Conservation (phyloP, 2,797 vertebrate species). For the Apogon talboti region DNA sequence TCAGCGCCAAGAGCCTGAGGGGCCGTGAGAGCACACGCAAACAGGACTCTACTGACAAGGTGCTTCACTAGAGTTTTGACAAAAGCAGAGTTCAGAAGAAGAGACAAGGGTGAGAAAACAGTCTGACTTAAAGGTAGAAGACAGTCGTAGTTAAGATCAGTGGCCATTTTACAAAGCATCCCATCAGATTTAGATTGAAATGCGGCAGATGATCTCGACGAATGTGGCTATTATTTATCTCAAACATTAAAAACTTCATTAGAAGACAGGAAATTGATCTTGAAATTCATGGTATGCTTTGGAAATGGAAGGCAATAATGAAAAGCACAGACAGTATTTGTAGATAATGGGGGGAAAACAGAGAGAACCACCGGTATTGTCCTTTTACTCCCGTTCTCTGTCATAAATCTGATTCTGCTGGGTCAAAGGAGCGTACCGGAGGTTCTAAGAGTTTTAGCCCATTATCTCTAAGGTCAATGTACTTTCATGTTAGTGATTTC, state of each 20-base stretch:
- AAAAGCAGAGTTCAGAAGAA: constrained; percentile 65
- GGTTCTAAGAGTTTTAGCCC: no score
- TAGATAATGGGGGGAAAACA: neutral
- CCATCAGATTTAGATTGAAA: constrained; percentile 1
- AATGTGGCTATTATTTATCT: neutral
- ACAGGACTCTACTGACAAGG: constrained; percentile 97
- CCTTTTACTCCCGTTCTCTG: no score
- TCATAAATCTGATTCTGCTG: no score
- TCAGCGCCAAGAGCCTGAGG: constrained; percentile 97
- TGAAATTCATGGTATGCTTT: constrained; percentile 30
- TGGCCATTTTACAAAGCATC: constrained; percentile 55
- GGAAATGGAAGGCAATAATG: constrained; percentile 28
- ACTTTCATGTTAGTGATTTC: constrained; percentile 26
- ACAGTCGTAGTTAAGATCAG: constrained; percentile 43
- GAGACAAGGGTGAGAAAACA: constrained; percentile 63
- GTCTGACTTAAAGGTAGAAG: constrained; percentile 58
- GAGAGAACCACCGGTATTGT: no score
- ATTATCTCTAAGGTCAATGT: neutral
- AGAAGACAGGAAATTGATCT: neutral
- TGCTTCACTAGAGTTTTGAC: constrained; percentile 78
- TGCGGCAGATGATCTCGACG: neutral
- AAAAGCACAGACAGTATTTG: constrained; percentile 1
- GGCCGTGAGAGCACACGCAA: constrained; percentile 94
- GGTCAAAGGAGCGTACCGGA: no score
- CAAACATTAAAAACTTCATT: constrained; percentile 3